A percentile compares a stretch with the other conserved stretches of the same genome.
Evolutionary conservation across 2,113 vertebrate genomes (phyloP).

Genomic region (Odontophorus gujanensis): DNA sequence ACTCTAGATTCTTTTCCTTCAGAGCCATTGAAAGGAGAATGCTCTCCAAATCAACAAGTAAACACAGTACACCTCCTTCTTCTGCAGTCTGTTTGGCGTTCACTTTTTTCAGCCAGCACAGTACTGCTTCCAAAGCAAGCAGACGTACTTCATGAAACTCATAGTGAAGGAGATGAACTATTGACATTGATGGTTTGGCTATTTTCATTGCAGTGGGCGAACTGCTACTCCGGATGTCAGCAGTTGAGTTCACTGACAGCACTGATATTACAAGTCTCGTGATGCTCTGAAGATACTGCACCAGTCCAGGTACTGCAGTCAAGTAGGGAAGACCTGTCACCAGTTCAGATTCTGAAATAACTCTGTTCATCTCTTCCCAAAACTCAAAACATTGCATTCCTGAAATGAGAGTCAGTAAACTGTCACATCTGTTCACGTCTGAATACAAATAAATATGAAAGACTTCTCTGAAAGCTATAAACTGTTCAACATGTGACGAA

Average conservation of each 20-base stretch:
- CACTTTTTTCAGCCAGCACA: conserved; percentile 73
- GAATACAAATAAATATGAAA: neutral
- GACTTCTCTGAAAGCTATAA: neutral
- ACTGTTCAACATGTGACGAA: neutral
- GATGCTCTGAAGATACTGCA: conserved; percentile 90
- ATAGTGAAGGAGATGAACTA: conserved; percentile 78
- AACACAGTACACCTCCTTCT: conserved; percentile 17
- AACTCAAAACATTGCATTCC: conserved; percentile 79
- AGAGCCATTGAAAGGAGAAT: conserved; percentile 81
- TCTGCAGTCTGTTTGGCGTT: conserved; percentile 24
- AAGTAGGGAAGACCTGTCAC: conserved; percentile 46
- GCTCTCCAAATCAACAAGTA: conserved; percentile 72
- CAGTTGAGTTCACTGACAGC: conserved; percentile 44
- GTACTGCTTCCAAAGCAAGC: conserved; percentile 79
- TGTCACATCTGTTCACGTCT: neutral
- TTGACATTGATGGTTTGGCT: conserved; percentile 30
- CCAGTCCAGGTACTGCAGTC: conserved; percentile 79
- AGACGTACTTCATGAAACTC: conserved; percentile 87
- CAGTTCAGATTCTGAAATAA: conserved; percentile 85
- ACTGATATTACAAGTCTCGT: conserved; percentile 78
- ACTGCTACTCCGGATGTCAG: conserved; percentile 20
- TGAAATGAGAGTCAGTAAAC: conserved; percentile 61
- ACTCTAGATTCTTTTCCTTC: conserved; percentile 86
- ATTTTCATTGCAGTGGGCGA: conserved; percentile 11
- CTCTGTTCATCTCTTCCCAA: conserved; percentile 71